A percentile compares a stretch with the other conserved stretches of the same genome.
Evolutionary conservation across 2,113 vertebrate species (phyloP).

Genomic region (Chauna torquata): DNA sequence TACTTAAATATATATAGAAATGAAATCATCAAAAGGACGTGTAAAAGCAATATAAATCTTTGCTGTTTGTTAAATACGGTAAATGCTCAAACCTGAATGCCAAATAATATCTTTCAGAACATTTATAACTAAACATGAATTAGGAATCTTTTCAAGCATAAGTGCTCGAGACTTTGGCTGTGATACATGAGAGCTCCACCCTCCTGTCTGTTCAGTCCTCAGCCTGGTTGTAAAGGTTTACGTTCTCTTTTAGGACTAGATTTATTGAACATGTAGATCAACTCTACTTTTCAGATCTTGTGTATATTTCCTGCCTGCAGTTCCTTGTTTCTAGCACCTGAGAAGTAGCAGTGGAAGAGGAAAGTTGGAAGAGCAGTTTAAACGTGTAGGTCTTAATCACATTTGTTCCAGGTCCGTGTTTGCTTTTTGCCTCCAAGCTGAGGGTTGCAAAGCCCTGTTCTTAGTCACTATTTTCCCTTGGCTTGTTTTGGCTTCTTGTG

Average conservation of each 20-base stretch:
- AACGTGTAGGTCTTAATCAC: background rate
- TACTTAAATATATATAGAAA: slow-evolving; percentile 33
- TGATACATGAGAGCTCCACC: background rate
- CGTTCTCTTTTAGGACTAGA: background rate
- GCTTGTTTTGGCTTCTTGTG: background rate
- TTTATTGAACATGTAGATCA: background rate
- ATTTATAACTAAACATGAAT: background rate
- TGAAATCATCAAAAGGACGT: background rate
- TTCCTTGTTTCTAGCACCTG: background rate
- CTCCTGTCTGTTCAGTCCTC: background rate
- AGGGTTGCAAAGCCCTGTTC: background rate
- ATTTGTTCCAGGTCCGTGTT: background rate
- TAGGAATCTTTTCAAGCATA: background rate
- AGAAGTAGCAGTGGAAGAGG: background rate
- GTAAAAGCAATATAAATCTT: background rate
- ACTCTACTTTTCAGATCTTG: background rate
- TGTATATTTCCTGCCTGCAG: background rate
- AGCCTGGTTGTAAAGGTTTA: background rate
- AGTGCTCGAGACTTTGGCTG: background rate
- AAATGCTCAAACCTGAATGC: background rate
- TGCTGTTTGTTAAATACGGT: slow-evolving; percentile 9
- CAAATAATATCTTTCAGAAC: background rate
- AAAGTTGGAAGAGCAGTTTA: background rate
- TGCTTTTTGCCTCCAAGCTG: background rate
- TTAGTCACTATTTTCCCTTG: background rate